Percentiles rank a stretch among this genome's conserved stretches.
These are phyloP conservation scores for Strix aluco DNA, from an alignment of 2,113 vertebrate species.

Conservation along the genomic window DNA sequence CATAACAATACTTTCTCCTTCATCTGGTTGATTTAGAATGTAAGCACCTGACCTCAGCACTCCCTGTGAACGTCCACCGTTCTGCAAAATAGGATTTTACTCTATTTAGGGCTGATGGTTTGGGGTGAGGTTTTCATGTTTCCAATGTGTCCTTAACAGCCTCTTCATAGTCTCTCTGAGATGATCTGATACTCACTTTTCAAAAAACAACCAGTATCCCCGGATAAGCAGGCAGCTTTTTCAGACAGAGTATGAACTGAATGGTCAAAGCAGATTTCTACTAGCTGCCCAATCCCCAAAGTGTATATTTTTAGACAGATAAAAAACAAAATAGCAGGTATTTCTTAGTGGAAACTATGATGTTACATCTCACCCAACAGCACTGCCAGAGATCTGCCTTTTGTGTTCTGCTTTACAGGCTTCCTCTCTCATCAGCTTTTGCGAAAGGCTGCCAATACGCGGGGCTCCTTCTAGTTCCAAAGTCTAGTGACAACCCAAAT, in stretches of 20 bases:
- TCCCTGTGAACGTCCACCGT: background rate
- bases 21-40: background rate
- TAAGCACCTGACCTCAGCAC: background rate
- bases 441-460: background rate
- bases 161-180: background rate
- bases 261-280: background rate
- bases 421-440: background rate
- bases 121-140: background rate
- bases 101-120: background rate
- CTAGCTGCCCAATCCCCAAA: too few relatives aligned
- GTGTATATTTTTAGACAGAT: background rate
- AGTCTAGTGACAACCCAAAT: background rate
- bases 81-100: background rate
- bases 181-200: background rate
- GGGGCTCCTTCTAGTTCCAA: background rate
- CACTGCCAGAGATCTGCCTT: fast-evolving
- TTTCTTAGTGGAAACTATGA: background rate
- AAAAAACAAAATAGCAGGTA: background rate
- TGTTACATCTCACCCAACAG: background rate
- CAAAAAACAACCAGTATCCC: background rate
- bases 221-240: background rate
- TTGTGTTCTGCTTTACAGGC: background rate
- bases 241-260: background rate
- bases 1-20: background rate
- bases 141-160: background rate